Percentiles rank a stretch among this genome's conserved stretches.
Evolutionary conservation across 2,888 invertebrate genomes (phyloP).

Genomic region (Galeruca laticollis): DNA sequence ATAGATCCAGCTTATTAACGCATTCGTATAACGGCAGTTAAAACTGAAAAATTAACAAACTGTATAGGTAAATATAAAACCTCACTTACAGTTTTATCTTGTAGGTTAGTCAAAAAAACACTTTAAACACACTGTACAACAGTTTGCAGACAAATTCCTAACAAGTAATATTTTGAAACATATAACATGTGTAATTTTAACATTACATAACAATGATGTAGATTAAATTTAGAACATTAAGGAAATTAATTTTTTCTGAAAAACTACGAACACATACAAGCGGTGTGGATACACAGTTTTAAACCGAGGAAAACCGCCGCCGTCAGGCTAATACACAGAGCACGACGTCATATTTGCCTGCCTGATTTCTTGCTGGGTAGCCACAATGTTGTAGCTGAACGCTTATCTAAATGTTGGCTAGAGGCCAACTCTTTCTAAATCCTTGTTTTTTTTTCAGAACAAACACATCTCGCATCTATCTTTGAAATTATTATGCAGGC

Average conservation of each 20-base stretch:
- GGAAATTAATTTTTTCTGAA: constrained; percentile 32
- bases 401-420: constrained; percentile 57
- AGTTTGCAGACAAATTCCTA: constrained; percentile 17
- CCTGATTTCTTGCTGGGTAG: constrained; percentile 50
- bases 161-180: constrained; percentile 8
- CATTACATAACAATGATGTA: constrained; percentile 40
- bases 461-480: constrained; percentile 36
- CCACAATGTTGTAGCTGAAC: constrained; percentile 45
- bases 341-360: constrained; percentile 50
- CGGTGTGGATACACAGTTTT: constrained; percentile 47
- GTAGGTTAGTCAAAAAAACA: constrained; percentile 29
- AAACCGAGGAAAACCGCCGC: constrained; percentile 42
- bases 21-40: constrained; percentile 40
- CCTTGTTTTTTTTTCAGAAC: constrained; percentile 47
- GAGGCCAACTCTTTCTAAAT: constrained; percentile 55
- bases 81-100: constrained; percentile 41
- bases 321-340: constrained; percentile 46
- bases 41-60: constrained; percentile 37
- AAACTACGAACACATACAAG: constrained; percentile 51
- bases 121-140: constrained; percentile 28
- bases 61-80: constrained; percentile 31
- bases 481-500: constrained; percentile 18
- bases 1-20: constrained; percentile 55
- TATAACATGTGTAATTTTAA: constrained; percentile 16
- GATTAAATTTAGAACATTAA: constrained; percentile 26